Percentiles rank a stretch among this genome's conserved stretches.
phyloP scores from a whole-genome alignment of 2,888 invertebrate genomes.

The Torymus aiolomorphi region DNA sequence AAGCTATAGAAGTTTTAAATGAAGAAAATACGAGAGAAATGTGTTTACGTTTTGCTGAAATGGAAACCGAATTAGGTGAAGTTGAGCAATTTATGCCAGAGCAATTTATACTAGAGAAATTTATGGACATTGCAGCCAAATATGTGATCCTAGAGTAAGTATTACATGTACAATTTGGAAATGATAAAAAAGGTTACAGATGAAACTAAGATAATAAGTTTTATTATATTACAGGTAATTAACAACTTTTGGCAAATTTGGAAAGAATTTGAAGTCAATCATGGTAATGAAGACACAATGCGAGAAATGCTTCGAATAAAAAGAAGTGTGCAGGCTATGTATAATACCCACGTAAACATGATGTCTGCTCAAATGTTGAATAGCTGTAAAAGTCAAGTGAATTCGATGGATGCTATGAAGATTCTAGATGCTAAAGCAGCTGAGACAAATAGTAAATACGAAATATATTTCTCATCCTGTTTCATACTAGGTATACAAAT shows the following conservation, averaged over 20 bases:
- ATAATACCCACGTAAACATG: conserved; percentile 99
- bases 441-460: conserved; percentile 36
- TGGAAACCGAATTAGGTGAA: conserved; percentile 99
- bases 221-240: conserved; percentile 78
- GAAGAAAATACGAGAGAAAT: conserved; percentile 95
- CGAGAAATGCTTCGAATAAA: conserved; percentile 98
- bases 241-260: conserved; percentile 98
- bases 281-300: conserved; percentile 99
- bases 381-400: conserved; percentile 84
- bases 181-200: not conserved
- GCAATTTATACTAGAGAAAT: conserved; percentile 98
- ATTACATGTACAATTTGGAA: not conserved
- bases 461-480: not conserved
- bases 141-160: conserved; percentile 96
- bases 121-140: conserved; percentile 98
- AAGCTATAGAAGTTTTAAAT: conserved; percentile 94
- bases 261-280: conserved; percentile 99
- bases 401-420: conserved; percentile 89
- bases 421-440: conserved; percentile 90
- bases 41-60: conserved; percentile 97
- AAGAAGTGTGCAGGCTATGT: conserved; percentile 97
- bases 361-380: conserved; percentile 98
- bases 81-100: too few relatives aligned
- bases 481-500: not conserved
- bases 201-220: conserved; percentile 11